Percentiles rank a stretch among this genome's conserved stretches.
Evolutionary conservation across 1,140 invertebrate species (phyloP).

Genomic region (Drosophila varians): DNA sequence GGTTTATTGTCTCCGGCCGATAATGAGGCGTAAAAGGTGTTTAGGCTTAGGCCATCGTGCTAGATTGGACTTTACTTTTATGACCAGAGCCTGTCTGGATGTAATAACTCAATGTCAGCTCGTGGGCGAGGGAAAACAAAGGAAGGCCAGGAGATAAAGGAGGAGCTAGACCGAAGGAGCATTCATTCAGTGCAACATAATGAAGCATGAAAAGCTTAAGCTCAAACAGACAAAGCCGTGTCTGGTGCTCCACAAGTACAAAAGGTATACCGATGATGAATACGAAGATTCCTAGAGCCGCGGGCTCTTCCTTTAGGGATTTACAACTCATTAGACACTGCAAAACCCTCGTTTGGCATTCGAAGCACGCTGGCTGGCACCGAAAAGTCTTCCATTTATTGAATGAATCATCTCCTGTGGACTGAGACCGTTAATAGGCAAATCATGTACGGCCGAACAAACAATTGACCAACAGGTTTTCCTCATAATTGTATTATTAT

Average conservation of each 20-base stretch:
- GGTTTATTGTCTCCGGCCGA: conserved; percentile 48
- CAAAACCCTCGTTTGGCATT: conserved; percentile 58
- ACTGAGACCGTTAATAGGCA: conserved; percentile 68
- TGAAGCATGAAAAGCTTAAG: conserved; percentile 67
- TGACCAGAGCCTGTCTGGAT: conserved; percentile 40
- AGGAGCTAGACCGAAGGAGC: conserved; percentile 16
- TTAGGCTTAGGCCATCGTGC: conserved; percentile 27
- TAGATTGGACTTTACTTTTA: conserved; percentile 13
- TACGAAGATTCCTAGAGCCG: conserved; percentile 17
- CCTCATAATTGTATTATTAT: conserved; percentile 44
- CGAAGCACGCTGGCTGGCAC: conserved; percentile 46
- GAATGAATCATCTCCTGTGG: conserved; percentile 56
- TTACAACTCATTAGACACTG: conserved; percentile 60
- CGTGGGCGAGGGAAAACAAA: conserved; percentile 53
- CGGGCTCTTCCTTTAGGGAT: conserved; percentile 29
- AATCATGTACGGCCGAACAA: conserved; percentile 57
- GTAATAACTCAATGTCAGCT: conserved; percentile 70
- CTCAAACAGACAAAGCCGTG: conserved; percentile 57
- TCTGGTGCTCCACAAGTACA: conserved; percentile 26
- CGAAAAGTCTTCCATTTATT: conserved; percentile 25
- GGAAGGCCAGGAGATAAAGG: conserved; percentile 11
- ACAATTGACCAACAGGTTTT: conserved; percentile 66
- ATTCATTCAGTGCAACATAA: conserved; percentile 60
- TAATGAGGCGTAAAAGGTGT: conserved; percentile 44
- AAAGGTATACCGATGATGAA: conserved; percentile 19